Evolutionary conservation across 1,140 invertebrate species (phyloP).

Genomic region (Marisa cornuarietis): DNA sequence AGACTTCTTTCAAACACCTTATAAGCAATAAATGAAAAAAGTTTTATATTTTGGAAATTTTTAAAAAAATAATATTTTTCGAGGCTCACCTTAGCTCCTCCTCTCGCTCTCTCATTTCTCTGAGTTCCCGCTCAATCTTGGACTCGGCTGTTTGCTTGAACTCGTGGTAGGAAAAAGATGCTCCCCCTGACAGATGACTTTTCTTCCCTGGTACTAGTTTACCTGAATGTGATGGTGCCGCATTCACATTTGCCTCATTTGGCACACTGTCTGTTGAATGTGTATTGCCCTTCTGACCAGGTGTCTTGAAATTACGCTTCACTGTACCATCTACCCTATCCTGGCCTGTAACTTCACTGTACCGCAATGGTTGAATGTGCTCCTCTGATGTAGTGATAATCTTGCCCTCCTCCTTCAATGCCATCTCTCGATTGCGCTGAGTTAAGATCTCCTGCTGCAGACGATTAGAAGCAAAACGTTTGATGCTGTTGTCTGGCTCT

Average conservation of each 20-base stretch:
- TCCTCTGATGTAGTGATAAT: slow-evolving; percentile 58
- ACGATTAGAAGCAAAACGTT: slow-evolving; percentile 46
- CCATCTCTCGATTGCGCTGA: slow-evolving; percentile 50
- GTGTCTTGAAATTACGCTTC: slow-evolving; percentile 56
- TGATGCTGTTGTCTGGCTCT: slow-evolving; percentile 36
- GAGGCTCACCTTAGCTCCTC: slow-evolving; percentile 56
- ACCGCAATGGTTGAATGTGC: slow-evolving; percentile 54
- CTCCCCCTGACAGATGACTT: slow-evolving; percentile 31
- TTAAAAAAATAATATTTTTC: too few relatives aligned
- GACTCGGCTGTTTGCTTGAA: slow-evolving; percentile 57
- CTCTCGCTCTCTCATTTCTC: slow-evolving; percentile 61
- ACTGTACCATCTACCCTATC: slow-evolving; percentile 37
- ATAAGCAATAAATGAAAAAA: too few relatives aligned
- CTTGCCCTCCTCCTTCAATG: slow-evolving; percentile 51
- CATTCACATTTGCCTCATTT: background rate
- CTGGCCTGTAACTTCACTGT: slow-evolving; percentile 44
- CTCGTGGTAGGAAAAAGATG: slow-evolving; percentile 59
- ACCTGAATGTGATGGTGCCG: background rate
- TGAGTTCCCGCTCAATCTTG: slow-evolving; percentile 58
- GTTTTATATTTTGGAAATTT: too few relatives aligned
- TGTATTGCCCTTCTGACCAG: background rate
- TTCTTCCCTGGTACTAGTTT: slow-evolving; percentile 25
- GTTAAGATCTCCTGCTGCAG: slow-evolving; percentile 55
- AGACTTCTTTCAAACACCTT: too few relatives aligned
- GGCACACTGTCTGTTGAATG: background rate